Base-by-base conservation (phyloP, 1,140 invertebrate genomes). In the Halesus radiatus region DNA sequence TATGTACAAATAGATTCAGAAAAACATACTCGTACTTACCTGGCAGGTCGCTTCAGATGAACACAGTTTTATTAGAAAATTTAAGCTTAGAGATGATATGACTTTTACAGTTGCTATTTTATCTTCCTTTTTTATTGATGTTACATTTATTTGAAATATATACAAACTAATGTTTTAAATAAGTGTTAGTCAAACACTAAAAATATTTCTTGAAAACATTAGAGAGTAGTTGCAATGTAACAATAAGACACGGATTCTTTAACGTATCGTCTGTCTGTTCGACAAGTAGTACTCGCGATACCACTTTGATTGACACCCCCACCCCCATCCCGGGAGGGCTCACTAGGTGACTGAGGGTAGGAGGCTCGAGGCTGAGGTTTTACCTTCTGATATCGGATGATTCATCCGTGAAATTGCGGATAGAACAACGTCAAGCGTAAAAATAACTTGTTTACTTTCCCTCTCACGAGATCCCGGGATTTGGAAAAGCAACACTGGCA, bases 391-490 rank as follows among this genome's bases (percentile, higher is more conserved):
- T 76, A 76, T 60, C 54, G 58, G 23, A 62, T 80, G 79, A 80
- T 80, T 80, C 79, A 76, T 52, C 56, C 79, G 64, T 80, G 79
- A 80, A 80, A 80, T 80, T 80, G 79, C 70, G 79, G 79, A 80
- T 75, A 45, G 79, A 75, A 64, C 18, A 73, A 62, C 72, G 60
- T 54, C 79, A 76, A 75, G 72, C 79, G 79, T 76, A 80, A 80
- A 80, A 80, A 80, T 80, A 80, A 76, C 79, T 80, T 80, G 60
- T 80, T 80, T 80, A 75, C 79, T 80, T 75, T 68, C 52, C 56
- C 23, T 74, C 53, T 20, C 53, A 52, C 56, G 78, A 15, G 32
- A 78, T 29, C 68, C 66, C 32, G 32, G 68, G 53, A 79, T 74
- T 72, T 26, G 23, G 20, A 56, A 76, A 29, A 72, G 60, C 20